Evolutionary conservation across 2,888 invertebrate genomes (phyloP).

Genomic region (Scaptomyza flava): DNA sequence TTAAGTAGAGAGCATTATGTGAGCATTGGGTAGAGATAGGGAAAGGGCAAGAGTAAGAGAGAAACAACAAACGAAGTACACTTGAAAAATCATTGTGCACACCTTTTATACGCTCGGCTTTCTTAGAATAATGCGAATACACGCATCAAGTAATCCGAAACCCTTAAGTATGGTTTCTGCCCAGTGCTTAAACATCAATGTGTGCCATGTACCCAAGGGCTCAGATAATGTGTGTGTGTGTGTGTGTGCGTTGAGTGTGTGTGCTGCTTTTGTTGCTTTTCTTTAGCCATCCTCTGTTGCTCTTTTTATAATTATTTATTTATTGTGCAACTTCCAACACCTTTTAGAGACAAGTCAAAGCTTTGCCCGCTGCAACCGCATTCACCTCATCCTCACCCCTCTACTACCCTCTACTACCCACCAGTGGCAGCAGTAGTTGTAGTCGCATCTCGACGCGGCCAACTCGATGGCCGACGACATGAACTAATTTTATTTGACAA

Average conservation of each 20-base stretch:
- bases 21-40: constrained; percentile 28
- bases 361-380: constrained; percentile 47
- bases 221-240: neutral
- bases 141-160: constrained; percentile 79
- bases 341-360: constrained; percentile 81
- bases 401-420: neutral
- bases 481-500: constrained; percentile 83
- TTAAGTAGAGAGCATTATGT: constrained; percentile 30
- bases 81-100: constrained; percentile 76
- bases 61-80: constrained; percentile 27
- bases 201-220: constrained; percentile 59
- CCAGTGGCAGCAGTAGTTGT: constrained; percentile 35
- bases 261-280: constrained; percentile 32
- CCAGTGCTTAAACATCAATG: constrained; percentile 80
- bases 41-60: constrained; percentile 1
- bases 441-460: constrained; percentile 63
- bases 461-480: constrained; percentile 65
- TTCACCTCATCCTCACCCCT: constrained; percentile 1
- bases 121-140: constrained; percentile 81
- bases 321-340: constrained; percentile 84
- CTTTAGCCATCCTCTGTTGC: constrained; percentile 19
- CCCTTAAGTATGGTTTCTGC: constrained; percentile 79
- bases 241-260: constrained; percentile 29
- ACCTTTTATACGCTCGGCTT: constrained; percentile 81
- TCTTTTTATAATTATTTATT: constrained; percentile 82